Percentiles rank a stretch among this genome's conserved stretches.
These are phyloP conservation scores for Luehdorfia chinensis DNA, from an alignment of 1,140 invertebrate species.

Conservation along the genomic window DNA sequence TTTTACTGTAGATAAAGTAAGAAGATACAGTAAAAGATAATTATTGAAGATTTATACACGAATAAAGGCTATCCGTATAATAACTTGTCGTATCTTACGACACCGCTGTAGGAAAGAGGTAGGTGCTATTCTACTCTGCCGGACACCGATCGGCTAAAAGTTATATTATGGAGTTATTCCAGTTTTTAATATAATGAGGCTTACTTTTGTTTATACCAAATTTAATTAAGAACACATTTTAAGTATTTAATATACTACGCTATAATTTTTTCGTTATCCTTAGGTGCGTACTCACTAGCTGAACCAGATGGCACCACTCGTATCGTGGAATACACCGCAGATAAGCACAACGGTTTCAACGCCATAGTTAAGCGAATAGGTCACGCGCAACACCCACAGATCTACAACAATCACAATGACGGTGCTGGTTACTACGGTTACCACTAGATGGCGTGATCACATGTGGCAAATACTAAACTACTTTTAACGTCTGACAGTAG, in stretches of 20 bases:
- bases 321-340: constrained; percentile 78
- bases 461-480: neutral
- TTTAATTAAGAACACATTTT: no score
- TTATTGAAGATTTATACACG: neutral
- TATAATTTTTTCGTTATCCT: constrained; percentile 23
- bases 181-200: no score
- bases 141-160: no score
- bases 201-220: no score
- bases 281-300: constrained; percentile 77
- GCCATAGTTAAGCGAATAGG: constrained; percentile 76
- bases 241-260: no score
- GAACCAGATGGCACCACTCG: constrained; percentile 79
- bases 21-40: no score
- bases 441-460: constrained; percentile 49
- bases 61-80: constrained; percentile 4
- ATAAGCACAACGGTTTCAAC: constrained; percentile 75
- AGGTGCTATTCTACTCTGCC: no score
- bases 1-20: no score
- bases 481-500: constrained; percentile 23
- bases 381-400: constrained; percentile 71
- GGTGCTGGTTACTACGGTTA: constrained; percentile 47
- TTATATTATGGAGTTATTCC: no score
- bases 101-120: no score
- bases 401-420: constrained; percentile 45
- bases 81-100: no score